phyloP scores from a whole-genome alignment of 37 sponge, comb jelly and placozoan species.

The Sycon ciliatum region DNA sequence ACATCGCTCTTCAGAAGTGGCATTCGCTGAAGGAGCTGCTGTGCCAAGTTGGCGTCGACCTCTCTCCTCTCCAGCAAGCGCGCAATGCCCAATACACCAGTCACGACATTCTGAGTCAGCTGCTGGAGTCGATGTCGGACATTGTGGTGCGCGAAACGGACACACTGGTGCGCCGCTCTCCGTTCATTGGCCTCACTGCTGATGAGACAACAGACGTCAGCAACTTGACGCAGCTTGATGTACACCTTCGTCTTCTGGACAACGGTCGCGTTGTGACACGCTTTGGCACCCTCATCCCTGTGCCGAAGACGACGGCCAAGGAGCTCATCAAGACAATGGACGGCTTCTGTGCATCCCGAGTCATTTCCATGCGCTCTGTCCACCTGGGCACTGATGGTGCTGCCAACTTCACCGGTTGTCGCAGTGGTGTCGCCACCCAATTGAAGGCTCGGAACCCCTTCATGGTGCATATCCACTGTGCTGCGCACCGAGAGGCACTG shows the following conservation, averaged over 20 bases:
- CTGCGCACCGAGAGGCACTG: not conserved
- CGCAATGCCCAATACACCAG: not conserved
- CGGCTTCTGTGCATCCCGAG: not conserved
- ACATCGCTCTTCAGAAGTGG: not conserved
- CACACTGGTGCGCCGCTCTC: not conserved
- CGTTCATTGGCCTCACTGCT: not conserved
- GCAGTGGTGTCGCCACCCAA: not conserved
- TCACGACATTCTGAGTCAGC: not conserved
- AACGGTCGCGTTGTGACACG: not conserved
- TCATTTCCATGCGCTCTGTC: not conserved
- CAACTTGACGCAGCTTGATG: not conserved
- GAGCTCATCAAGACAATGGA: not conserved
- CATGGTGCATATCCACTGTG: not conserved
- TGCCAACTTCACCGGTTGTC: not conserved
- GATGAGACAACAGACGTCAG: not conserved
- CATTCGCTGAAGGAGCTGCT: not conserved
- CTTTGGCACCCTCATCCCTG: not conserved
- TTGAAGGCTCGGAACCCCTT: not conserved
- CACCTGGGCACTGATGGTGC: constrained; percentile 6
- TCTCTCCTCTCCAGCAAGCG: not conserved
- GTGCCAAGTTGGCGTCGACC: not conserved
- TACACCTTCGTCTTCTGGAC: not conserved
- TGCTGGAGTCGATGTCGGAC: not conserved
- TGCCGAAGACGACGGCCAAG: not conserved
- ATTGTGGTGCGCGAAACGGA: not conserved